phyloP scores from a whole-genome alignment of 2,888 invertebrate species.

The Plebejus anna region DNA sequence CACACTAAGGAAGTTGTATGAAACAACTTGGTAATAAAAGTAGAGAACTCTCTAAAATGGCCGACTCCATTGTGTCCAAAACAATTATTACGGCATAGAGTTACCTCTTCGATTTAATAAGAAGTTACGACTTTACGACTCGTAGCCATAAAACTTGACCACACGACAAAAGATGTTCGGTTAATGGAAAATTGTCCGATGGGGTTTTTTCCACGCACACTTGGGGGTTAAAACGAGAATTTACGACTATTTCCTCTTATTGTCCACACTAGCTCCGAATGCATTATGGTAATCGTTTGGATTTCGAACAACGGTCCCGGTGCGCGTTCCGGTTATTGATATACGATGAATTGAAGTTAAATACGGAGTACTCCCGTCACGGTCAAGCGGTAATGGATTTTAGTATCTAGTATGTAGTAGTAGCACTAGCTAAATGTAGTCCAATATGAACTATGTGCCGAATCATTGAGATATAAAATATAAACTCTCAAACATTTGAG shows the following conservation, averaged over 20 bases:
- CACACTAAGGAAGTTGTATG: neutral
- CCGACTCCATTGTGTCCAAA: conserved; percentile 55
- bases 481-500: too few relatives aligned
- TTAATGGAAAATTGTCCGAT: conserved; percentile 76
- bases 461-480: too few relatives aligned
- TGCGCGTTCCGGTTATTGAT: conserved; percentile 18
- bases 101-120: conserved; percentile 71
- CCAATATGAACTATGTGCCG: too few relatives aligned
- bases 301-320: conserved; percentile 1
- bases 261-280: conserved; percentile 40
- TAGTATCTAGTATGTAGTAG: neutral
- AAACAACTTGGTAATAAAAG: conserved; percentile 1
- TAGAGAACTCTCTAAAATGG: conserved; percentile 46
- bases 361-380: neutral
- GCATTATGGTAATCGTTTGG: conserved; percentile 36
- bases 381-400: neutral
- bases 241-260: conserved; percentile 58
- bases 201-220: conserved; percentile 63
- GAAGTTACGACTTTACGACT: conserved; percentile 65
- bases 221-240: conserved; percentile 49
- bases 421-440: neutral
- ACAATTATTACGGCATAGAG: conserved; percentile 72
- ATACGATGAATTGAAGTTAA: conserved; percentile 3
- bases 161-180: conserved; percentile 64
- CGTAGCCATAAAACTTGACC: conserved; percentile 70